Conservation (phyloP, 1,140 invertebrate genomes). For the Formica exsecta region DNA sequence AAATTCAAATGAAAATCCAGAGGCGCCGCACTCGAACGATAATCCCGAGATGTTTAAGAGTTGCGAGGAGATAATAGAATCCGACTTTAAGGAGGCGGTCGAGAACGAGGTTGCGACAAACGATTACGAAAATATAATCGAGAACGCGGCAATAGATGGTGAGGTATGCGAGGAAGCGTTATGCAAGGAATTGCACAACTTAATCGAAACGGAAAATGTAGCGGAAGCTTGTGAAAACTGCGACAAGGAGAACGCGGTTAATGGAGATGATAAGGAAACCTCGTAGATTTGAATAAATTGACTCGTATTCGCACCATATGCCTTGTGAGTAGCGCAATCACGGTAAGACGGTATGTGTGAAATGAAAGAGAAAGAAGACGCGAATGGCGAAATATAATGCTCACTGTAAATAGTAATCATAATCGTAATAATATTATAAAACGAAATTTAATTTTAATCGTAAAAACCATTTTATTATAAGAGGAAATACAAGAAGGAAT, state of each 20-base stretch:
- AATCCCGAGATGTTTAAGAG: constrained; percentile 83
- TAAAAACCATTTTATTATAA: constrained; percentile 51
- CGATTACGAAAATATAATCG: constrained; percentile 78
- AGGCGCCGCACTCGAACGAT: constrained; percentile 75
- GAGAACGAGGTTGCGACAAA: constrained; percentile 62
- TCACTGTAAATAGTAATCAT: constrained; percentile 73
- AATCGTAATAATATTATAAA: constrained; percentile 48
- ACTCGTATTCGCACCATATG: constrained; percentile 22
- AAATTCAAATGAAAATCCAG: constrained; percentile 84
- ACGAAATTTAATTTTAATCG: constrained; percentile 51
- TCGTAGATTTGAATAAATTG: constrained; percentile 31
- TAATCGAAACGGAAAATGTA: constrained; percentile 81
- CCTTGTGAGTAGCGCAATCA: constrained; percentile 48
- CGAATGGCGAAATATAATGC: constrained; percentile 57
- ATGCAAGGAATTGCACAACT: constrained; percentile 81
- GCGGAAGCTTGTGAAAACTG: constrained; percentile 34
- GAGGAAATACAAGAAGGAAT: constrained; percentile 22
- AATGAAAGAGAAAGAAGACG: neutral
- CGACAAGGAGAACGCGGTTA: constrained; percentile 37
- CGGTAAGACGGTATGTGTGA: neutral
- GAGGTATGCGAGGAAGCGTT: constrained; percentile 82
- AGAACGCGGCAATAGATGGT: constrained; percentile 73
- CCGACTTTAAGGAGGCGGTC: constrained; percentile 77
- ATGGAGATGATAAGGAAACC: constrained; percentile 28
- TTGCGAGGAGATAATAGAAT: constrained; percentile 82